Percentiles rank a stretch among this genome's conserved stretches.
Evolutionary conservation across 2,888 invertebrate genomes (phyloP).

Genomic region (Drosophila kambysellisi): DNA sequence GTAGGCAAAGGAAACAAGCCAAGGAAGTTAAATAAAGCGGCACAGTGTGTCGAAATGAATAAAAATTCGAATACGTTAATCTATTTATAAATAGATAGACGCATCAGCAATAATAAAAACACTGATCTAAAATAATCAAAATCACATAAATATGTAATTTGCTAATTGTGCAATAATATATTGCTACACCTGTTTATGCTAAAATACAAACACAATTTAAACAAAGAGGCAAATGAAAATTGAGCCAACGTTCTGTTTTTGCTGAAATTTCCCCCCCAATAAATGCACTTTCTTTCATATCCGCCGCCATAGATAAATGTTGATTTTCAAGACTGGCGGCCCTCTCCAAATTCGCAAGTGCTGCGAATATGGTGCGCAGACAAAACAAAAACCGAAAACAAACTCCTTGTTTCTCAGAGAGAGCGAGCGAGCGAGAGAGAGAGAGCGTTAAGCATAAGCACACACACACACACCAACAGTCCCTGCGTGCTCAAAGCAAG

Average conservation of each 20-base stretch:
- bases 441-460: constrained; percentile 11
- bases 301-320: not conserved
- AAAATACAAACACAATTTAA: not conserved
- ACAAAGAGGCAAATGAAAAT: not conserved
- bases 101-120: not conserved
- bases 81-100: not conserved
- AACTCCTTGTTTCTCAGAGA: constrained; percentile 25
- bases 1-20: constrained; percentile 45
- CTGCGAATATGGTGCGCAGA: constrained; percentile 25
- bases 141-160: not conserved
- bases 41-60: constrained; percentile 43
- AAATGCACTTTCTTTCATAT: not conserved
- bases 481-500: constrained; percentile 18
- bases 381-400: constrained; percentile 31
- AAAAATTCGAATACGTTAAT: not conserved
- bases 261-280: not conserved
- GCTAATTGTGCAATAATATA: not conserved
- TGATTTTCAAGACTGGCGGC: not conserved
- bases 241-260: not conserved
- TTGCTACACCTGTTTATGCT: constrained; percentile 1
- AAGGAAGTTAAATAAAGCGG: constrained; percentile 54
- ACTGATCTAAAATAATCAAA: not conserved
- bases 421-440: not conserved
- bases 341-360: constrained; percentile 31
- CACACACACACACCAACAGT: constrained; percentile 26